Conservation (phyloP, 2,113 vertebrate species). For the Fulmarus glacialis region DNA sequence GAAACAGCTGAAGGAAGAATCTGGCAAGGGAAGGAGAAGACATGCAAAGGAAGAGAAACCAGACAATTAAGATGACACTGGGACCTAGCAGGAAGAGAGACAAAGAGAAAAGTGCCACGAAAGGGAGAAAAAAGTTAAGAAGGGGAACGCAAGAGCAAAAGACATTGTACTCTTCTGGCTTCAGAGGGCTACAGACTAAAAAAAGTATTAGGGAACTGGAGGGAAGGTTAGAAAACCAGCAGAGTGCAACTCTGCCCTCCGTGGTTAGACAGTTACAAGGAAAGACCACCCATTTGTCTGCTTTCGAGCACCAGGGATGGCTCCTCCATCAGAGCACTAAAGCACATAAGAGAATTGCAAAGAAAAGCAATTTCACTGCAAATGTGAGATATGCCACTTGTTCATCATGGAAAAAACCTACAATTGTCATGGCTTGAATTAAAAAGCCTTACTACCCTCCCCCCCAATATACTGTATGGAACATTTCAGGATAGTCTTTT, state of each 20-base stretch:
- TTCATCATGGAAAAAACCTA: not conserved
- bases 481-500: not conserved
- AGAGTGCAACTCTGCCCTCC: not conserved
- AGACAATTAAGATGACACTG: not conserved
- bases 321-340: not conserved
- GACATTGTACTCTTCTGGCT: not conserved
- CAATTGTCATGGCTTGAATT: not conserved
- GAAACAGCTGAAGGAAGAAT: not conserved
- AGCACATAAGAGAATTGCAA: not conserved
- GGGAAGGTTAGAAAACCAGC: not conserved
- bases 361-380: not conserved
- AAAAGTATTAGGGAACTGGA: not conserved
- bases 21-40: not conserved
- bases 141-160: not conserved
- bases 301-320: not conserved
- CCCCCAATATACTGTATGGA: not conserved
- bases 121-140: not conserved
- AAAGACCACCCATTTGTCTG: not conserved
- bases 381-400: not conserved
- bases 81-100: not conserved
- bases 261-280: not conserved
- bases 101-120: not conserved
- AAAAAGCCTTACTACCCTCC: not conserved
- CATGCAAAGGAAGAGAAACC: not conserved
- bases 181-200: not conserved